Evolutionary conservation across 2,888 invertebrate genomes (phyloP).

Genomic region (Falcaria lacertinaria): DNA sequence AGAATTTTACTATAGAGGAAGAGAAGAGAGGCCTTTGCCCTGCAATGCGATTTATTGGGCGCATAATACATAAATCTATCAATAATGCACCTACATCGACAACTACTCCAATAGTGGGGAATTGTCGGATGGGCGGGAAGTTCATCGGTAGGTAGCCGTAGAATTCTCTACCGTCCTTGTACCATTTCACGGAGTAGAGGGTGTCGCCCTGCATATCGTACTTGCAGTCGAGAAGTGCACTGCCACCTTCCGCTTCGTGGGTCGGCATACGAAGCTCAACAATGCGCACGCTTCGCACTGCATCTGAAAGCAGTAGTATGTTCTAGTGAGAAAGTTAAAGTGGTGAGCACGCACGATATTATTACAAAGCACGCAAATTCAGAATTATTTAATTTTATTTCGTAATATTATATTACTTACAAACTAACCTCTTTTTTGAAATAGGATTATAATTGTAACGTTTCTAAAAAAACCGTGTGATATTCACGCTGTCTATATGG

Average conservation of each 20-base stretch:
- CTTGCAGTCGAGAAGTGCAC: constrained; percentile 87
- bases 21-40: no score
- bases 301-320: constrained; percentile 29
- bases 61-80: no score
- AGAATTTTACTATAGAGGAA: no score
- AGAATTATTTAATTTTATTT: no score
- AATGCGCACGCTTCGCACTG: constrained; percentile 80
- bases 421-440: no score
- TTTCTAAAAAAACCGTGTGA: no score
- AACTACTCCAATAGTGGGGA: constrained; percentile 85
- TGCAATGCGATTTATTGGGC: no score
- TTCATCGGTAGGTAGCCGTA: constrained; percentile 89
- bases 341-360: no score
- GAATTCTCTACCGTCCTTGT: constrained; percentile 91
- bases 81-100: constrained; percentile 94
- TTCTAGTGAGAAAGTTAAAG: background rate
- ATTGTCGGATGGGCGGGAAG: constrained; percentile 85
- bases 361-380: no score
- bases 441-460: no score
- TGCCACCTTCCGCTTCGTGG: constrained; percentile 86
- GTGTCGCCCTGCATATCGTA: constrained; percentile 87
- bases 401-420: no score
- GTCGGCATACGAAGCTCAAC: constrained; percentile 89
- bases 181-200: constrained; percentile 94
- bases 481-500: no score